Base-by-base conservation (phyloP, 2,888 invertebrate genomes). In the Drosophila melanosoma region DNA sequence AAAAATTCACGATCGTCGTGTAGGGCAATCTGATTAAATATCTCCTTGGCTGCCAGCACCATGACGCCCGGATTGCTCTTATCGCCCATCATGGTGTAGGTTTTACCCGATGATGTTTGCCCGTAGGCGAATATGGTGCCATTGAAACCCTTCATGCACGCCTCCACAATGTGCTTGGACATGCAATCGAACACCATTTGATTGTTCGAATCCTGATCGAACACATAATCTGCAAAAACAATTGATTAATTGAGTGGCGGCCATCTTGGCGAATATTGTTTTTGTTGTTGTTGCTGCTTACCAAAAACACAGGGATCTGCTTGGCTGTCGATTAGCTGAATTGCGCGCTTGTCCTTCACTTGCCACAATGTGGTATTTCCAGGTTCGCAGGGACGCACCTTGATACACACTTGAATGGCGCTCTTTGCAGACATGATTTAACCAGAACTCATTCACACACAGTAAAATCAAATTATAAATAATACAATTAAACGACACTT, bases 51-150 rank as follows among this genome's bases (percentile, higher is more conserved):
- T 1, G 97, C 95, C 42, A 96, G 91, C 0, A 95, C 95, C 87
- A 98, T 96, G 11, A 98, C 95, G 1, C 98, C 98, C 0, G 95
- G 95, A 45, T 95, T 95, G 0, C 93, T 84, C 0, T 94, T 93
- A 38, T 94, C 95, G 0, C 98, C 98, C 91, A 96, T 95, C 96
- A 97, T 97, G 0, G 97, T 97, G 85, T 96, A 96, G 0, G 97
- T 97, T 93, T 97, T 76, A 62, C 98, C 98, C 0, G 97, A 97
- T 1, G 97, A 96, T 6, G 98, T 98, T 92, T 98, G 98, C 10
- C 98, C 98, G 91, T 98, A 98, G 0, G 98, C 97, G 93, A 98
- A 97, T 78, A 98, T 96, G 0, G 98, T 98, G 2, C 97, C 97
- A 92, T 97, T 97, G 83, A 97, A 95, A 3, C 97, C 97, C 74